Evolutionary conservation across 2,797 vertebrate genomes (phyloP), one percentile per base, ranked within the genome.

Genomic region (Crocidura indochinensis): DNA sequence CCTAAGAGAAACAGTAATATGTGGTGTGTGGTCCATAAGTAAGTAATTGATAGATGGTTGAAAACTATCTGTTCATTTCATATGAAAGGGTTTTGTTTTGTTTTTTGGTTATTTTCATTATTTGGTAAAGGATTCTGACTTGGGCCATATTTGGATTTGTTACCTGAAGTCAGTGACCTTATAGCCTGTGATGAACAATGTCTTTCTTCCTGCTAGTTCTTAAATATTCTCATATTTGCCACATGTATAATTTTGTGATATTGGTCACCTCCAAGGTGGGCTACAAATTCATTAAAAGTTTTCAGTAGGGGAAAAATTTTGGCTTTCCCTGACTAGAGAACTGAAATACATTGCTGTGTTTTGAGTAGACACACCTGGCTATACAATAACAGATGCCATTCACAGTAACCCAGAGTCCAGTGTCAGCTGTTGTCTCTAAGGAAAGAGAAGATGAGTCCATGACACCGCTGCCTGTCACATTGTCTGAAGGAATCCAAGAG

Each of bases 131-230:
- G 56, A 87, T 91, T 67, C 80, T 87, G 88, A 75, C 26, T 5
- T 38, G 5, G 38, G 38, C 38, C 49, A 14, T 68, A 80, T 81
- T 81, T 94, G 88, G 81, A 67, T 81, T 71, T 53, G 17, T 53
- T 31, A 81, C 29, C 51, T 53, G 29, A 10, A 0, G 3, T 68
- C 47, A 44, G 68, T 62, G 46, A 27, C 71, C 29, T 2, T 8
- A 8, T 11, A 64, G 62, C 38, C 65, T 65, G 15, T 10, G 77
- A 64, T 76, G 69, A 73, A 9, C 73, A 74, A 12, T 4, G 8
- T 80, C 80, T 86, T 90, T 71, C 68, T 83, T 38, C 24, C 27
- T 44, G 60, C 64, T 44, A 38, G 20, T 19, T 24, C 31, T 10
- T 93, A 17, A 11, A 38, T 51, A 31, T 68, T 69, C 76, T 67